Evolutionary conservation across 2,113 vertebrate species (phyloP), one percentile per base, ranked within the genome.

Genomic region (Pongo pygmaeus): DNA sequence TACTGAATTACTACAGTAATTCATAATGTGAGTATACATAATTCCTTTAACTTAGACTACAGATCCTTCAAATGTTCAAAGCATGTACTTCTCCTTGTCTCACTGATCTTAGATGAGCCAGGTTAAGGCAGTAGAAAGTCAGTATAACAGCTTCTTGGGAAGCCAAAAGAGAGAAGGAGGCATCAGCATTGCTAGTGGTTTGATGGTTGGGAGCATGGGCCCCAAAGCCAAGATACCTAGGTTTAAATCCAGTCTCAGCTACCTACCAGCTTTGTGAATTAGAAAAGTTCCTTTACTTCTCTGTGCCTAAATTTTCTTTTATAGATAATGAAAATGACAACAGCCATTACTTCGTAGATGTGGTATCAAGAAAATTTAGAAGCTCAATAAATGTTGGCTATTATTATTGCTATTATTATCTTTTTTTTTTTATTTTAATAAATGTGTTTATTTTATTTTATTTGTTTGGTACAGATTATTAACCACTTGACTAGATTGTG

Each of bases 371-470:
- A 91, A 74, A 5, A 32, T 52, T 75, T 46, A 77, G 74, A 77
- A 77, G 20, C 84, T 89, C 48, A 32, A n/a, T 72, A 89, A 84
- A 69, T 80, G 4, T 11, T 67, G 30, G 16, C 75, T 50, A 12
- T 46, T 52, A 78, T 70, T 74, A 69, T 27, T 85, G 30, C 3
- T 75, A 52, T 69, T 74, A 22, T 18, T 38, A 18, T n/a, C n/a
- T n/a, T n/a, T n/a, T n/a, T n/a, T n/a, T n/a, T n/a, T n/a, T n/a
- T 32, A 64, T 78, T 86, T 97, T 79, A 79, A 72, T 61, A 67
- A 55, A 55, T 55, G 32, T 96, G 48, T n/a, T 78, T n/a, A 38
- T 81, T 93, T 78, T 35, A 38, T 85, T 90, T 77, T 38, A 50
- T 46, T 91, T 38, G 9, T 61, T 52, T 79, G 25, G 64, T 80